A percentile compares a stretch with the other conserved stretches of the same genome.
Conservation (phyloP, 2,797 vertebrate species). For the Coluber constrictor region DNA sequence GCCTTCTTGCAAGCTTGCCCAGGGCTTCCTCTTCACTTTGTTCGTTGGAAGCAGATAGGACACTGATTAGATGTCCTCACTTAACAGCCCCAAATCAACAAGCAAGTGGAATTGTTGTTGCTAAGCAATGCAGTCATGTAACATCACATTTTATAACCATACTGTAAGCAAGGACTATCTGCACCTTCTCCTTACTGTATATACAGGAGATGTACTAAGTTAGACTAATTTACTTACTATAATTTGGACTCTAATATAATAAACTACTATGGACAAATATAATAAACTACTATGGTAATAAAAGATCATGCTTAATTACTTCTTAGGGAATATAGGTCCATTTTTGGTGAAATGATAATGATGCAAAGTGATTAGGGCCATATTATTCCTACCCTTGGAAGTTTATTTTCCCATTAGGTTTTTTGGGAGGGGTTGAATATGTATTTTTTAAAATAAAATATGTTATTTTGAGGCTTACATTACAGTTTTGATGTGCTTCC, state of each 20-base stretch:
- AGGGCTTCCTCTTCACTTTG: background rate
- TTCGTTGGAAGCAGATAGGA: background rate
- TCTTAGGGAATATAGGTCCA: background rate
- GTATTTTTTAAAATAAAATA: background rate
- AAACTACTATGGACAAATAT: background rate
- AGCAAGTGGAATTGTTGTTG: background rate
- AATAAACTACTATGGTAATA: background rate
- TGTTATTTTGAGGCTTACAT: background rate
- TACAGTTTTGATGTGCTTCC: background rate
- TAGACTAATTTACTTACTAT: background rate
- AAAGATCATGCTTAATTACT: background rate
- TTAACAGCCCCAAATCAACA: background rate
- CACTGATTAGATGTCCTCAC: background rate
- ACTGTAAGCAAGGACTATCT: background rate
- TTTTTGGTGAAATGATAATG: background rate
- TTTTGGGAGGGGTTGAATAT: background rate
- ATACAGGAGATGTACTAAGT: background rate
- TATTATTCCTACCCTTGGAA: background rate
- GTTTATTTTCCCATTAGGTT: background rate
- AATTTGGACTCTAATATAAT: background rate
- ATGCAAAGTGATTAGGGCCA: background rate
- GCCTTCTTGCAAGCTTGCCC: background rate
- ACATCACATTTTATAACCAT: background rate
- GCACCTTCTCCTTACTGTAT: background rate
- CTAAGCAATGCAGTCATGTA: background rate